Conservation (phyloP, 2,888 invertebrate species). For the Lycia hirtaria region DNA sequence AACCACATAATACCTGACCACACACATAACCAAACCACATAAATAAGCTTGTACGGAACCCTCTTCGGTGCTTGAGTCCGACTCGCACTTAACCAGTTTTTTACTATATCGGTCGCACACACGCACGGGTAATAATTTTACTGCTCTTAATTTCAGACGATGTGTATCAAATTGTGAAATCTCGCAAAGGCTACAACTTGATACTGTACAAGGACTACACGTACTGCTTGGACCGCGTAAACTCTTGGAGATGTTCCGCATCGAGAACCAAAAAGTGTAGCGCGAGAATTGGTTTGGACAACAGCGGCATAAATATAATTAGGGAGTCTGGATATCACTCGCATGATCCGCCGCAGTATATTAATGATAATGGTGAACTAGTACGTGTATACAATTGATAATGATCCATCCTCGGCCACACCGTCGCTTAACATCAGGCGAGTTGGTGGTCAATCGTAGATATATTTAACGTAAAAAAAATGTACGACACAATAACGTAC, state of each 20-base stretch:
- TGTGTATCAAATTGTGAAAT: not conserved
- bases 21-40: too few relatives aligned
- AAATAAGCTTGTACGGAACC: too few relatives aligned
- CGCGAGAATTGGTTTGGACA: not conserved
- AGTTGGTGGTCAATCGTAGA: too few relatives aligned
- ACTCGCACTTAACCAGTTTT: too few relatives aligned
- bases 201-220: constrained; percentile 2
- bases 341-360: not conserved
- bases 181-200: not conserved
- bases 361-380: not conserved
- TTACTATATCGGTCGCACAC: too few relatives aligned
- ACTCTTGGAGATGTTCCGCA: not conserved
- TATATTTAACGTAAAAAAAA: too few relatives aligned
- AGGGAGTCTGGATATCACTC: not conserved
- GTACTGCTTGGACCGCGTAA: not conserved
- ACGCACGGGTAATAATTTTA: not conserved
- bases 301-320: not conserved
- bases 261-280: not conserved
- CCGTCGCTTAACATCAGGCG: too few relatives aligned
- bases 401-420: too few relatives aligned
- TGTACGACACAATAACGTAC: too few relatives aligned
- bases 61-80: too few relatives aligned
- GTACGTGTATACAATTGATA: too few relatives aligned
- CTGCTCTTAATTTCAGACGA: not conserved
- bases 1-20: too few relatives aligned